Base-by-base conservation (phyloP, 2,888 invertebrate species). In the Antheraea yamamai region DNA sequence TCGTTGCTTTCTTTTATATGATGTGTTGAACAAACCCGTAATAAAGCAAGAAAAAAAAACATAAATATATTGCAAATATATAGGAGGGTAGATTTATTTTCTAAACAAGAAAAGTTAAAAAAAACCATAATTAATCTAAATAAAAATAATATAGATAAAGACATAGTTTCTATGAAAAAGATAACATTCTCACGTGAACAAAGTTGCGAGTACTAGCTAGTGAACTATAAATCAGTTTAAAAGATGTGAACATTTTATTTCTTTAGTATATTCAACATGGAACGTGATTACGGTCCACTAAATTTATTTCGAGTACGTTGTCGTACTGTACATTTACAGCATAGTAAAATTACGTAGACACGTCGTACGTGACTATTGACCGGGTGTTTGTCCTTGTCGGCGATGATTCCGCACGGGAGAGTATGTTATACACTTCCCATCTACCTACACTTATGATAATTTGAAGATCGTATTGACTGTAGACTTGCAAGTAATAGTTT, bases 381-480 rank as follows among this genome's bases (percentile, higher is more conserved):
- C 72, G 75, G 26, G 75, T 39, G 73, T 75, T 66, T 68, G 75
- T 75, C 72, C 75, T 52, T 55, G 74, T 70, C 75, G 76, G 74
- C 75, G 72, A 68, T 77, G 78, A 77, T 77, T 77, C 73, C 76
- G 74, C 77, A 55, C 73, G 78, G 76, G 77, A 77, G 73, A 73
- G 30, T 75, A 70, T 70, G 66, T 66, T 75, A 76, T 64, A 68
- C 74, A 52, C n/a, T 68, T 30, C 74, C 8, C 7, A 58, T n/a
- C 68, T 51, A 30, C 55, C 68, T 70, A 74, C 52, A 35, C 68
- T 70, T 70, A 47, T 20, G 16, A 23, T 74, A 74, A 70, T 55
- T 16, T 52, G 52, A 52, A 52, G 18, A 18, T 52, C 18, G 52
- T 52, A 52, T 55, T 55, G 0, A 55, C 7, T 7, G 20, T 20